Percentiles rank a stretch among this genome's conserved stretches.
phyloP scores from a whole-genome alignment of 2,888 invertebrate species.

The Polietes domitor region DNA sequence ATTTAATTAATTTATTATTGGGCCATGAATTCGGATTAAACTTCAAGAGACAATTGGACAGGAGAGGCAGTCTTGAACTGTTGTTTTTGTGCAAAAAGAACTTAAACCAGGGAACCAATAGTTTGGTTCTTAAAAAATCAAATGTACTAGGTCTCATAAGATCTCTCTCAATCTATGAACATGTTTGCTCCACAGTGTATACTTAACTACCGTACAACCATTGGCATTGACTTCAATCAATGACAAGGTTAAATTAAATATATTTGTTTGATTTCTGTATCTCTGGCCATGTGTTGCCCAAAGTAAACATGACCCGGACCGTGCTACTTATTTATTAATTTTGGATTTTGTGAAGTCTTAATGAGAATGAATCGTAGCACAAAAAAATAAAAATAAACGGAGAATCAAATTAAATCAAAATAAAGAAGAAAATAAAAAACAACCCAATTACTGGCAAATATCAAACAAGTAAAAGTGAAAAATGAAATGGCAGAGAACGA shows the following conservation, averaged over 20 bases:
- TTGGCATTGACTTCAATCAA: slow-evolving; percentile 1
- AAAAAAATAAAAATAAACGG: background rate
- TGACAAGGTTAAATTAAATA: slow-evolving; percentile 5
- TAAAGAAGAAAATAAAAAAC: background rate
- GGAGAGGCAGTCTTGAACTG: too few relatives aligned
- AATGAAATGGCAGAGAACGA: background rate
- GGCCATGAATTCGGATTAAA: too few relatives aligned
- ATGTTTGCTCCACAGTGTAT: too few relatives aligned
- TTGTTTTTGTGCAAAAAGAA: too few relatives aligned
- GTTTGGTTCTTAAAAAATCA: too few relatives aligned
- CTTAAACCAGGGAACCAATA: too few relatives aligned
- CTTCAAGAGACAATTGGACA: too few relatives aligned
- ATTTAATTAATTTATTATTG: too few relatives aligned
- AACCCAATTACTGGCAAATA: background rate
- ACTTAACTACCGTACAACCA: background rate
- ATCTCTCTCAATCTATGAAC: too few relatives aligned
- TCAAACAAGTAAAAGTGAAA: background rate
- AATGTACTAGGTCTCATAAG: too few relatives aligned
- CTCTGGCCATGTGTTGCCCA: background rate
- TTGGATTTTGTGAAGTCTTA: background rate
- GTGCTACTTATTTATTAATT: slow-evolving; percentile 2
- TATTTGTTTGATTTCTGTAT: background rate
- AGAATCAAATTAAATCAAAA: background rate
- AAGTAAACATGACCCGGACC: background rate
- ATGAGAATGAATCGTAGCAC: background rate